A percentile compares a stretch with the other conserved stretches of the same genome.
Conservation (phyloP, 2,113 vertebrate genomes). For the Eulemur macaco region DNA sequence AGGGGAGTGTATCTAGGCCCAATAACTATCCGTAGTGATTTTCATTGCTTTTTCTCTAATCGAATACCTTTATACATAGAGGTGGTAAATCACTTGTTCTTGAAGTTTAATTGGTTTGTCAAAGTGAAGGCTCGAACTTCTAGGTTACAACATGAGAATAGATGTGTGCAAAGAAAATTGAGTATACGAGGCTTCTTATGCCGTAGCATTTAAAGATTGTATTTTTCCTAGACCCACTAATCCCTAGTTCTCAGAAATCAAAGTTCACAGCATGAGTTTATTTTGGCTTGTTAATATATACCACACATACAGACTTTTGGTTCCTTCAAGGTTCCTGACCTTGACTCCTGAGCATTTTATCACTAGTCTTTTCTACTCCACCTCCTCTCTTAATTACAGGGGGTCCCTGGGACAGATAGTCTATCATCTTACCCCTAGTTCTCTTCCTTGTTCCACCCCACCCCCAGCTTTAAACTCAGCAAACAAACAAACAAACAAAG, state of each 20-base stretch:
- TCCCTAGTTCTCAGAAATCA: not conserved
- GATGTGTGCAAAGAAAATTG: not conserved
- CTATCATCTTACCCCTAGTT: not conserved
- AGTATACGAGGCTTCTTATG: not conserved
- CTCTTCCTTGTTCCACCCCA: not conserved
- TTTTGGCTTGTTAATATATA: not conserved
- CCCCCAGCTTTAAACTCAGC: not conserved
- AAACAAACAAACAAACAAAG: not conserved
- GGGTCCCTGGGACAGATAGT: not conserved
- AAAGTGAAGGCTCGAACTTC: not conserved
- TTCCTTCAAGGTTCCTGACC: not conserved
- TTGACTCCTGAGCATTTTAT: slow-evolving; percentile 13
- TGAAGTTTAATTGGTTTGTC: slow-evolving; percentile 33
- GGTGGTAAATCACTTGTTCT: not conserved
- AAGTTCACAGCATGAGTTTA: slow-evolving; percentile 34
- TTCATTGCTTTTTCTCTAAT: not conserved
- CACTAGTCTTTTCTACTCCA: not conserved
- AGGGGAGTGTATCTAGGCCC: not conserved
- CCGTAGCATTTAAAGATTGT: not conserved
- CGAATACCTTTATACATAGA: not conserved
- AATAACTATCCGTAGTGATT: not conserved
- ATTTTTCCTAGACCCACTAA: not conserved
- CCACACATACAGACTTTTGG: not conserved
- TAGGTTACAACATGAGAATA: not conserved
- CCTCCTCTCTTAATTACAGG: not conserved